These are phyloP conservation scores for Nymphalis polychloros DNA, from an alignment of 2,888 invertebrate species.

Conservation along the genomic window DNA sequence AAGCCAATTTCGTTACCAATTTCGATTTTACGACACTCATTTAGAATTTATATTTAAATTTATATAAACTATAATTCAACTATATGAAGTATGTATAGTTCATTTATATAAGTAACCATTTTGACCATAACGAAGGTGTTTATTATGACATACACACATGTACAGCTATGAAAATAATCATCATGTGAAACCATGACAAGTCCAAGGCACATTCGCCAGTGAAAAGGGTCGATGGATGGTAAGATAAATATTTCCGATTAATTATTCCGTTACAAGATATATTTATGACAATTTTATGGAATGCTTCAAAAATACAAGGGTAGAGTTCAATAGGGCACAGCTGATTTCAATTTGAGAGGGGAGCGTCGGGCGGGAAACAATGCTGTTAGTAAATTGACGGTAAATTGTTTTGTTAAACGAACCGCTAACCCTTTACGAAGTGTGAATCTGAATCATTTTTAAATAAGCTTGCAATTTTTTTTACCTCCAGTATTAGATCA, in stretches of 20 bases:
- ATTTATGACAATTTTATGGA: conserved; percentile 36
- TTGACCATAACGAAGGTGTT: too few relatives aligned
- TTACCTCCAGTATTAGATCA: neutral
- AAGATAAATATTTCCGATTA: neutral
- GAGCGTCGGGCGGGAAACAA: conserved; percentile 54
- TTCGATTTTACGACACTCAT: neutral
- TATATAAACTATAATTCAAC: too few relatives aligned
- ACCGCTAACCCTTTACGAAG: conserved; percentile 50
- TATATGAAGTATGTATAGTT: too few relatives aligned
- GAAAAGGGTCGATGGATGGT: neutral
- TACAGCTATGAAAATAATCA: too few relatives aligned
- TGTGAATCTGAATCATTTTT: conserved; percentile 37
- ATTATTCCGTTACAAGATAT: conserved; percentile 24
- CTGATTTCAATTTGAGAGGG: conserved; percentile 64
- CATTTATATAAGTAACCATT: too few relatives aligned
- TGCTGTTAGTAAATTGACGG: conserved; percentile 59
- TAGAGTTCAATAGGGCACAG: conserved; percentile 62
- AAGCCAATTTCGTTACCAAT: conserved; percentile 53
- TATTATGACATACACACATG: too few relatives aligned
- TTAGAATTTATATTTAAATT: neutral
- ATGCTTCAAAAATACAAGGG: conserved; percentile 40
- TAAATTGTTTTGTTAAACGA: conserved; percentile 69
- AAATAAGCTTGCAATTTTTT: conserved; percentile 12
- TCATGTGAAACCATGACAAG: too few relatives aligned
- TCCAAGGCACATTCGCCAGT: too few relatives aligned